Evolutionary conservation across 1,140 invertebrate species (phyloP).

Genomic region (Neodiprion pinetum): DNA sequence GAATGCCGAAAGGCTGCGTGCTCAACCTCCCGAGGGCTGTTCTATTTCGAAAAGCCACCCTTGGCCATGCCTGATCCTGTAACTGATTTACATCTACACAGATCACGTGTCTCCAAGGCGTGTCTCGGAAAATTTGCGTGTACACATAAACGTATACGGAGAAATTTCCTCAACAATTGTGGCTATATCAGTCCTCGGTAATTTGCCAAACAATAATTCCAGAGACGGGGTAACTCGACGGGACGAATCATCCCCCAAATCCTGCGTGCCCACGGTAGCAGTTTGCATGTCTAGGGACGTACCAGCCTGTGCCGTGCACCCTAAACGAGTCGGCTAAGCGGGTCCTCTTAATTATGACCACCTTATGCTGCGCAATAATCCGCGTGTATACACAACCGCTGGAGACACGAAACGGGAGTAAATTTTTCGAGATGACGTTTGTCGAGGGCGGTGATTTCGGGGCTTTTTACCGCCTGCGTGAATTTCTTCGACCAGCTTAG

Average conservation of each 20-base stretch:
- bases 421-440: no score
- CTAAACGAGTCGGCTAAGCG: not conserved
- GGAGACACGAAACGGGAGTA: not conserved
- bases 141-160: not conserved
- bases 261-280: not conserved
- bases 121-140: not conserved
- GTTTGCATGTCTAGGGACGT: slow-evolving; percentile 7
- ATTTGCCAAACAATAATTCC: not conserved
- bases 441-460: no score
- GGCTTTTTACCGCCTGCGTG: no score
- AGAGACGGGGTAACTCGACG: not conserved
- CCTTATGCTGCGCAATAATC: no score
- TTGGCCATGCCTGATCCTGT: not conserved
- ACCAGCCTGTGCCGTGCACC: not conserved
- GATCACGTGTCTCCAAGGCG: not conserved
- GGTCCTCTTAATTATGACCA: slow-evolving; percentile 1
- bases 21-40: not conserved
- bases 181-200: not conserved
- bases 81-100: not conserved
- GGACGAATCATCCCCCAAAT: not conserved
- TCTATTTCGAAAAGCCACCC: not conserved
- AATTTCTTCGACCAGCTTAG: no score
- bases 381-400: not conserved
- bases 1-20: no score
- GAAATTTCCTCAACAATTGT: not conserved